Base-by-base conservation (phyloP, 2,888 invertebrate species). In the Drosophila silvestris region DNA sequence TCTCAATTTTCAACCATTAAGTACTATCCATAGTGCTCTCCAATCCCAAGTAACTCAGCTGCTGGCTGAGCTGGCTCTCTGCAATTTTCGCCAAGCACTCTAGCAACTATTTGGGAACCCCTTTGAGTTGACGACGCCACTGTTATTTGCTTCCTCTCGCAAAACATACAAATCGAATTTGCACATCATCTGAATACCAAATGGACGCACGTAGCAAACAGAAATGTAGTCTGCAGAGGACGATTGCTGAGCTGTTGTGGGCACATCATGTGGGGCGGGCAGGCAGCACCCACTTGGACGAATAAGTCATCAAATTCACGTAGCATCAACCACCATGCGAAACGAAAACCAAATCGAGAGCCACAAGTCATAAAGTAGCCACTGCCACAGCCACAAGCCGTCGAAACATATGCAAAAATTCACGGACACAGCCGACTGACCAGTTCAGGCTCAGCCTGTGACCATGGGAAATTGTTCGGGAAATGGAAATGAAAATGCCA, bases 151-250 rank as follows among this genome's bases (percentile, higher is more conserved):
- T 72, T 70, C 61, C 73, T 66, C 74, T 75, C 66, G 80, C 63
- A 77, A 26, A 83, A 83, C 82, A 82, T 74, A 89, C 91, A 86
- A 91, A 91, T 88, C 91, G 90, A 92, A 91, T 91, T 91, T 91
- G 92, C 91, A 91, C 92, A 92, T 92, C 92, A 92, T 92, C 92
- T 92, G 92, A 92, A 92, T 92, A 92, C 91, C 91, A 92, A 92
- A 92, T 92, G 89, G 78, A 74, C 86, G 87, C 92, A 92, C 92
- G 92, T 92, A 92, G 76, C 69, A 7, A 73, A 53, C 57, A 53
- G 70, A 73, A 74, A 72, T 74, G 56, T 72, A 64, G 65, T 70
- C 73, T 67, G 66, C 76, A 41, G 62, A 75, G 78, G 71, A 59
- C 47, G 47, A 47, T 47, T 47, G 47, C 47, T 9, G 47, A 22